These are phyloP conservation scores for Zaprionus taronus DNA, from an alignment of 1,140 invertebrate species.

Conservation along the genomic window DNA sequence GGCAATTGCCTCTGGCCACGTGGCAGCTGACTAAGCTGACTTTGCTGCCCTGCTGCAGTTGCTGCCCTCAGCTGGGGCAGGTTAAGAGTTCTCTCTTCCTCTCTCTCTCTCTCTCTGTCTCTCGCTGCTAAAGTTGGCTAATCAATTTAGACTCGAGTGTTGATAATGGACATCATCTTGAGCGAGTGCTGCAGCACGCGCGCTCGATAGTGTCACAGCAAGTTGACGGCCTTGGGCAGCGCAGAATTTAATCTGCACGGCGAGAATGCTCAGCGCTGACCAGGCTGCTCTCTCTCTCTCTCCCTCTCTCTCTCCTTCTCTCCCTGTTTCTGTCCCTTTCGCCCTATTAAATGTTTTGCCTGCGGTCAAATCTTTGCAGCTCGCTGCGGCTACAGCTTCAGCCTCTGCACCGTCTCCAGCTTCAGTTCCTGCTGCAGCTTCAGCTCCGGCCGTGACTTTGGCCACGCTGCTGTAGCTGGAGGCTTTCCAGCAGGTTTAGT, in stretches of 20 bases:
- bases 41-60: constrained; percentile 2
- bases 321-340: background rate
- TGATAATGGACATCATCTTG: constrained; percentile 48
- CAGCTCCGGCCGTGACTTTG: constrained; percentile 40
- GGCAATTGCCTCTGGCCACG: constrained; percentile 37
- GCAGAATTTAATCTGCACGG: constrained; percentile 34
- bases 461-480: background rate
- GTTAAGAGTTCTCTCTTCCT: constrained; percentile 20
- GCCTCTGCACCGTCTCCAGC: constrained; percentile 7
- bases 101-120: background rate
- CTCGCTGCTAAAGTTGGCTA: constrained; percentile 42
- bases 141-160: constrained; percentile 50
- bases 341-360: constrained; percentile 75
- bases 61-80: constrained; percentile 17
- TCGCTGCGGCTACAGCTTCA: constrained; percentile 16
- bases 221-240: background rate
- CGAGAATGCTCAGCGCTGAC: background rate
- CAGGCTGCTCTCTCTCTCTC: background rate
- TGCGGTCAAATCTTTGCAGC: constrained; percentile 67
- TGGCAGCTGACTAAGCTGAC: background rate
- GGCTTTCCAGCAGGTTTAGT: constrained; percentile 51
- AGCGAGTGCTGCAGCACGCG: background rate
- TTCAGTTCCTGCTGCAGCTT: constrained; percentile 27
- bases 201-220: background rate
- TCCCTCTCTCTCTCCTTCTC: constrained; percentile 6